A percentile compares a stretch with the other conserved stretches of the same genome.
phyloP scores from a whole-genome alignment of 2,888 invertebrate species.

The Philereme vetulata region DNA sequence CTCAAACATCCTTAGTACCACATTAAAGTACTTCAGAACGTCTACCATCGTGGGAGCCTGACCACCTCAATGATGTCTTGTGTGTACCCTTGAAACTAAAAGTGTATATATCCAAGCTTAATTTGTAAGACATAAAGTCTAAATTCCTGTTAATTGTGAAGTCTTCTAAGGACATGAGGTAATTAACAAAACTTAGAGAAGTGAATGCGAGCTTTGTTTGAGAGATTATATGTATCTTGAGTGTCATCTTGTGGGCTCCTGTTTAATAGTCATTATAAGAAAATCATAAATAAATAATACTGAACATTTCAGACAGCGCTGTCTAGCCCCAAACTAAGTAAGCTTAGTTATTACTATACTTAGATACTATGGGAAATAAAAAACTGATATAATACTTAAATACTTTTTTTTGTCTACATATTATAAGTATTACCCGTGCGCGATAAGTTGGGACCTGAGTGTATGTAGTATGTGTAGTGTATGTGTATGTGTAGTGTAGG shows the following conservation, averaged over 20 bases:
- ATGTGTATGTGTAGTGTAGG: no score
- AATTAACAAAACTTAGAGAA: constrained; percentile 45
- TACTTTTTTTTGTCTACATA: no score
- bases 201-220: constrained; percentile 24
- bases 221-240: constrained; percentile 13
- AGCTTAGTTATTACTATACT: no score
- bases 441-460: no score
- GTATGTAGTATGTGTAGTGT: no score
- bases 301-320: no score
- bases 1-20: no score
- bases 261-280: neutral
- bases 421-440: no score
- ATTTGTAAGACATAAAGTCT: fast-evolving
- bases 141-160: constrained; percentile 3
- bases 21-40: constrained; percentile 36
- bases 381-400: no score
- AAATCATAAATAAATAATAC: no score
- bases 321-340: no score
- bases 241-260: constrained; percentile 10
- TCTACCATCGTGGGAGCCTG: constrained; percentile 71
- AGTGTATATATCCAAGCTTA: constrained; percentile 15
- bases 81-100: constrained; percentile 50
- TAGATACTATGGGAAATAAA: no score
- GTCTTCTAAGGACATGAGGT: constrained; percentile 41
- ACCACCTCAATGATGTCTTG: constrained; percentile 66